Conservation (phyloP, 2,888 invertebrate genomes). For the Drosophila nr. perissopoda region DNA sequence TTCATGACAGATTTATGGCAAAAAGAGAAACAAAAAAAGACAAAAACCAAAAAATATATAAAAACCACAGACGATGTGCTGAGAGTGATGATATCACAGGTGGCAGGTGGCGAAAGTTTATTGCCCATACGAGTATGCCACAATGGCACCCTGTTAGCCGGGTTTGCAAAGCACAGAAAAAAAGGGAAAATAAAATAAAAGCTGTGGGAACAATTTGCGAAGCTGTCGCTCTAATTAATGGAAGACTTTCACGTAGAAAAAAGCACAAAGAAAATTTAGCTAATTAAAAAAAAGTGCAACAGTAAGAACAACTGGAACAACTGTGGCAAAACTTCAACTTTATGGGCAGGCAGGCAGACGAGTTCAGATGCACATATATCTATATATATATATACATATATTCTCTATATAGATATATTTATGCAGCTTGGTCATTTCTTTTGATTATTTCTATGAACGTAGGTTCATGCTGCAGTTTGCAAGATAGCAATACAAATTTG, state of each 20-base stretch:
- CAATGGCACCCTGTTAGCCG: conserved; percentile 16
- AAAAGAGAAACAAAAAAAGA: conserved; percentile 16
- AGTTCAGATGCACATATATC: conserved; percentile 13
- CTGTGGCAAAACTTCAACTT: conserved; percentile 38
- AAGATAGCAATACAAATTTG: conserved; percentile 65
- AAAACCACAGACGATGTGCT: conserved; percentile 56
- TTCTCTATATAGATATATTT: conserved; percentile 13
- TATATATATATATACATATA: background rate
- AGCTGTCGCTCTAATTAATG: conserved; percentile 70
- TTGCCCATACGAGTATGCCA: conserved; percentile 38
- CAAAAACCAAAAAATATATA: conserved; percentile 24
- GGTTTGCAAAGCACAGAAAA: conserved; percentile 5
- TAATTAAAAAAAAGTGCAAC: conserved; percentile 69
- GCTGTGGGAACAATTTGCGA: conserved; percentile 30
- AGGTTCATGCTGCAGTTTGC: conserved; percentile 60
- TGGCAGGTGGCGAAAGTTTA: conserved; percentile 68
- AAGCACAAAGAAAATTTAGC: conserved; percentile 71
- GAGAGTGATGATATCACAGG: conserved; percentile 41
- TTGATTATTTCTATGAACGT: conserved; percentile 70
- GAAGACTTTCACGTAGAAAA: conserved; percentile 63
- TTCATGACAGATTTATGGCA: conserved; percentile 72
- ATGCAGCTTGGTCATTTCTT: conserved; percentile 59
- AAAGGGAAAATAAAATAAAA: conserved; percentile 3
- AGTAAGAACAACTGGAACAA: conserved; percentile 24
- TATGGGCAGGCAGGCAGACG: conserved; percentile 23